Base-by-base conservation (phyloP, 1,140 invertebrate genomes). In the Dendrolimus kikuchii region DNA sequence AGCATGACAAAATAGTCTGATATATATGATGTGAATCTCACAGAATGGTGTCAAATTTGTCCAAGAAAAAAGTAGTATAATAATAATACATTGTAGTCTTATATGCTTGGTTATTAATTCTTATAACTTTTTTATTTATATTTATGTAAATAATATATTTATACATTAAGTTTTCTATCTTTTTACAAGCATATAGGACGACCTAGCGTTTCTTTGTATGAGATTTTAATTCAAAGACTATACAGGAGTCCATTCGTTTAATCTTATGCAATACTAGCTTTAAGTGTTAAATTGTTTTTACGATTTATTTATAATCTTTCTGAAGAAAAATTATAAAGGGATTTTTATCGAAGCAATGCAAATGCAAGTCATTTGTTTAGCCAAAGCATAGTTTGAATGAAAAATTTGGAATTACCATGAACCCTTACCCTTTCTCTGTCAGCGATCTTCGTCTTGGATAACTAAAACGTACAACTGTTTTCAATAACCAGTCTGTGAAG, bases 231-330 rank as follows among this genome's bases (percentile, higher is more conserved):
- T 67, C 64, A 70, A 70, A 71, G 65, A 74, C 64, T 74, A 69
- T 46, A 38, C 49, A 52, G 64, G 8, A 71, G 66, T 73, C 67
- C 72, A 62, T 77, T 80, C 65, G 65, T 79, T 73, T 68, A 70
- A 74, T 76, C 77, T 79, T 86, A 86, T 85, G 84, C 86, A 88
- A 87, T 88, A 87, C 76, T 88, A 87, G 86, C 61, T 75, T 57
- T 88, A 88, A 88, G 82, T 86, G 82, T 88, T 87, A 81, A 77
- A 79, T 86, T 86, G 74, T 82, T 87, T 84, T 81, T 85, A 81
- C 75, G 68, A 77, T 75, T 77, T 81, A 81, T 82, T 83, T 81
- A 81, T 83, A 45, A 45, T n/a, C n/a, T 38, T 51, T 38, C 38
- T 40, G 37, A 51, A 36, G 23, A 42, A 9, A 5, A 5, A n/a